Evolutionary conservation across 2,888 invertebrate genomes (phyloP), one percentile per base, ranked within the genome.

Genomic region (Eilema sororculum): DNA sequence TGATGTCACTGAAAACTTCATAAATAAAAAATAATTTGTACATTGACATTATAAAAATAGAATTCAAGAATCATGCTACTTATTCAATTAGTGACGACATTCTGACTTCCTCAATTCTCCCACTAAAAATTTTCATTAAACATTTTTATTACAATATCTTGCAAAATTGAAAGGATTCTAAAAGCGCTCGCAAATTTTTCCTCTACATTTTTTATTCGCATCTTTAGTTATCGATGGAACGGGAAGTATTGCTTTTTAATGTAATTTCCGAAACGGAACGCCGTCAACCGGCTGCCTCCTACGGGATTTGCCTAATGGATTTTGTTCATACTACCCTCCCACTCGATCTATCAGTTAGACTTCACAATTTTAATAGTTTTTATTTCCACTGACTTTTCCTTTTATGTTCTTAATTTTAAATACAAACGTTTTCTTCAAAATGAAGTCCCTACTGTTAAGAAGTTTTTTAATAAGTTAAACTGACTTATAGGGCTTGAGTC

Each of bases 251-350:
- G 91, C 90, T 89, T 92, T 92, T 93, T 94, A 94, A 94, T 90
- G 90, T 92, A 93, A 94, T 94, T 93, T 94, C 93, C 93, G 91
- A 92, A 93, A 90, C 91, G 93, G 91, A 90, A 91, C 89, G 85
- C 87, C 81, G 82, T 84, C 82, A 78, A 73, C 83, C 78, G 81
- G 80, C 78, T 73, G 79, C 72, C 85, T 89, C 91, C 89, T 83
- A 74, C 75, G 93, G 92, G 93, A 92, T 83, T 86, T 85, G 80
- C 80, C 89, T 93, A 93, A 93, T 93, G 93, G 94, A 93, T 93
- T 93, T 91, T 87, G 88, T 91, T 89, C 90, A 90, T 89, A 87
- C 87, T 90, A 89, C 87, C 83, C 84, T 82, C 76, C 79, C 85
- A 85, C 84, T 84, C 85, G 82, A 85, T 89, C 88, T 89, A 85